phyloP scores from a whole-genome alignment of 1,140 invertebrate species.

The Magallana ariakensis region DNA sequence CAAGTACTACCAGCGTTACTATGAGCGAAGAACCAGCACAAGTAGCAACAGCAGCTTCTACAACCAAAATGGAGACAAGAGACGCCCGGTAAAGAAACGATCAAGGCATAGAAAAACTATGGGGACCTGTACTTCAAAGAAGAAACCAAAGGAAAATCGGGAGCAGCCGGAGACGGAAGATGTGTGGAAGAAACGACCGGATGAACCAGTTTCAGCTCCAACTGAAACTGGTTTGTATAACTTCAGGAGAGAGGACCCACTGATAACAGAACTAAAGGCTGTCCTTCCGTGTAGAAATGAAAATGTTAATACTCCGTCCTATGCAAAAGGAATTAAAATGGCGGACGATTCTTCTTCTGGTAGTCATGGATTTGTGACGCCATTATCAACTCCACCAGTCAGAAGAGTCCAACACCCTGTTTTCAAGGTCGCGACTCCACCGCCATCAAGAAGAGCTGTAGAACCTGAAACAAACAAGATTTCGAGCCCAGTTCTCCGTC shows the following conservation, averaged over 20 bases:
- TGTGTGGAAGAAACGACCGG: slow-evolving; percentile 18
- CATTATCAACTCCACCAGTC: slow-evolving; percentile 31
- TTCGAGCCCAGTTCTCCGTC: not conserved
- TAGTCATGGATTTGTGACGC: slow-evolving; percentile 24
- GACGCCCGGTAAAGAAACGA: not conserved
- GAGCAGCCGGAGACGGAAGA: not conserved
- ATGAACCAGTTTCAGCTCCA: not conserved
- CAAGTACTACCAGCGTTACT: not conserved
- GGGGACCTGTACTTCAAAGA: slow-evolving; percentile 18
- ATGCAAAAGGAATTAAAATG: slow-evolving; percentile 32
- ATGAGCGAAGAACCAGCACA: slow-evolving; percentile 8
- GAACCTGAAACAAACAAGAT: slow-evolving; percentile 15
- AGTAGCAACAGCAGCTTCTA: slow-evolving; percentile 12
- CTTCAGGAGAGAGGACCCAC: slow-evolving; percentile 17
- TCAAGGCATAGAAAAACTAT: slow-evolving; percentile 1
- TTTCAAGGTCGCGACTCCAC: slow-evolving; percentile 35
- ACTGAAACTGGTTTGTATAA: slow-evolving; percentile 3
- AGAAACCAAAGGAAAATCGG: slow-evolving; percentile 10
- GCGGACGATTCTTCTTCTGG: slow-evolving; percentile 36
- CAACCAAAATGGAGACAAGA: not conserved
- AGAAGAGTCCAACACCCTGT: slow-evolving; percentile 25
- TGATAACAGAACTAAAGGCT: slow-evolving; percentile 8
- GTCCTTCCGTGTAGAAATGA: slow-evolving; percentile 7
- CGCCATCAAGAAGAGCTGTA: slow-evolving; percentile 14
- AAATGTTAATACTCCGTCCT: not conserved